A percentile compares a stretch with the other conserved stretches of the same genome.
These are phyloP conservation scores for Tragelaphus strepsiceros DNA, from an alignment of 2,113 vertebrate genomes.

Conservation along the genomic window DNA sequence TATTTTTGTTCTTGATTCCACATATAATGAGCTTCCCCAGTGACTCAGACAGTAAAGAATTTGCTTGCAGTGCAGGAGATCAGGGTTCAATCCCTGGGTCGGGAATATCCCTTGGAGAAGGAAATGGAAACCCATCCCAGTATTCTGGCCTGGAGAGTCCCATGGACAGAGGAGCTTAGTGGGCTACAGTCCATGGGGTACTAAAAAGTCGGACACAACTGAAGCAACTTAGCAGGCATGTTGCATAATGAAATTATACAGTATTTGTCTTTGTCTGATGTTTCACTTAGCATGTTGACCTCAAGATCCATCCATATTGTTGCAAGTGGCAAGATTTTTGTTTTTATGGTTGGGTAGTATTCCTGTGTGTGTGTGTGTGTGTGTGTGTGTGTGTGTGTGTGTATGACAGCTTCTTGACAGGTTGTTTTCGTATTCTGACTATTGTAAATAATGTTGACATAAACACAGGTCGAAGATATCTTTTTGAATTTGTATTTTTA, in stretches of 20 bases:
- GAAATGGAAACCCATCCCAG: neutral
- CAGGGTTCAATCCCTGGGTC: neutral
- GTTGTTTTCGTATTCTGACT: neutral
- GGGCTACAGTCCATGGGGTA: neutral
- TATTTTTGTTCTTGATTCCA: neutral
- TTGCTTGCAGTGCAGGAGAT: neutral
- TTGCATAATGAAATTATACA: neutral
- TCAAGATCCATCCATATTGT: neutral
- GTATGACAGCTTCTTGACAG: neutral
- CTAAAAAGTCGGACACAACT: neutral
- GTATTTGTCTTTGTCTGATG: neutral
- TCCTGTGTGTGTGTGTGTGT: neutral
- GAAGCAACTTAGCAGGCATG: neutral
- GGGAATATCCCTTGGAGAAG: neutral
- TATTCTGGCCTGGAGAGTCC: neutral
- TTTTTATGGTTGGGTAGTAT: neutral
- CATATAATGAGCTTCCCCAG: neutral
- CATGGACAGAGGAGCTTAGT: neutral
- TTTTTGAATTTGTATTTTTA: neutral
- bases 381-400: neutral
- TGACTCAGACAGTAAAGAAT: neutral
- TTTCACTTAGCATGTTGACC: neutral
- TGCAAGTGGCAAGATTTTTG: neutral
- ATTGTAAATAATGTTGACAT: neutral
- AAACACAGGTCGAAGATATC: neutral